Conservation (phyloP, 2,113 vertebrate species). For the Philantomba maxwellii region DNA sequence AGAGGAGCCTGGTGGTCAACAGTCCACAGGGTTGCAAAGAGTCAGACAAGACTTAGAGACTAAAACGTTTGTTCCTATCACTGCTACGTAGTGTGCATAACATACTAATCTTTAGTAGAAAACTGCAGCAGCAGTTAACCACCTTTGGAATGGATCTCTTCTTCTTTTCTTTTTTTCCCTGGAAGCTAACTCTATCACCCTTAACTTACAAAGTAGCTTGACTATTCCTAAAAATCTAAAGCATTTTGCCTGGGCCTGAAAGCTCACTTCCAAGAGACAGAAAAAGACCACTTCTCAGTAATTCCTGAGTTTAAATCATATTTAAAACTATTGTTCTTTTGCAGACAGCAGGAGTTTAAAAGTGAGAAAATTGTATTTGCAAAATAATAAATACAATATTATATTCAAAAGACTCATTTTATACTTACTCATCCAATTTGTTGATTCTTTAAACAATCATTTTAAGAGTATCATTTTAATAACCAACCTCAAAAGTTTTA, state of each 20-base stretch:
- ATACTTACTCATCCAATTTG: background rate
- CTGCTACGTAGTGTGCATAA: background rate
- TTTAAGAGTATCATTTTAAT: background rate
- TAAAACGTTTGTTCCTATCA: background rate
- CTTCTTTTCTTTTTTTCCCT: background rate
- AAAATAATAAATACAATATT: conserved; percentile 2
- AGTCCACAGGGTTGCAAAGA: background rate
- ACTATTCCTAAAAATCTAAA: background rate
- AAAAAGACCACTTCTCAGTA: background rate
- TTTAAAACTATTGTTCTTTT: background rate
- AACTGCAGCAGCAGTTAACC: background rate
- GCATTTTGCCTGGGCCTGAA: background rate
- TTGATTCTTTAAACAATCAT: background rate
- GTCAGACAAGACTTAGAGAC: background rate
- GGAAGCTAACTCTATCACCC: background rate
- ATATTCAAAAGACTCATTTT: background rate
- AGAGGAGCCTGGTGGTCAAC: background rate
- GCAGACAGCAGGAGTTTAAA: background rate
- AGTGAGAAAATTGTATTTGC: conserved; percentile 2
- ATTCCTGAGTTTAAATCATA: background rate
- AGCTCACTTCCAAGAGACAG: background rate
- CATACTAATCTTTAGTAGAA: background rate
- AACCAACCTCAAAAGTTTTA: background rate
- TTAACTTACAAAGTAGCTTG: background rate
- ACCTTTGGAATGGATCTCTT: background rate